phyloP scores from a whole-genome alignment of 1,140 invertebrate genomes.

The Bradynema listronoti region DNA sequence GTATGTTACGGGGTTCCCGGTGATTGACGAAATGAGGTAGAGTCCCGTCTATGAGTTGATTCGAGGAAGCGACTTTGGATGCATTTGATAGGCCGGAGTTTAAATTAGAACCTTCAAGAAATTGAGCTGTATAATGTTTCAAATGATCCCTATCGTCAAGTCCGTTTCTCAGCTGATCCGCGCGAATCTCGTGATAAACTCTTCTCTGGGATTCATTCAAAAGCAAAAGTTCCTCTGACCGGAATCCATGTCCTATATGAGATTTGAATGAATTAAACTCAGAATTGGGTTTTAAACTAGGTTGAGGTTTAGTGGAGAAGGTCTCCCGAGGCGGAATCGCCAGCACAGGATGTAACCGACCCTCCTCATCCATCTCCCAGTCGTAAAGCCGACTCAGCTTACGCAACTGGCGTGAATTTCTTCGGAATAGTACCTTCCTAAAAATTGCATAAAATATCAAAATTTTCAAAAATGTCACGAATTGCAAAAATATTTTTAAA shows the following conservation, averaged over 20 bases:
- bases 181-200: too few species aligned
- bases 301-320: neutral
- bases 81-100: conserved; percentile 11
- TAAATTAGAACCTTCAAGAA: neutral
- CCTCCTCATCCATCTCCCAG: conserved; percentile 54
- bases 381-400: conserved; percentile 51
- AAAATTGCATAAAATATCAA: conserved; percentile 13
- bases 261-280: conserved; percentile 1
- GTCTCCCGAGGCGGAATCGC: conserved; percentile 30
- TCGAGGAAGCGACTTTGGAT: too few species aligned
- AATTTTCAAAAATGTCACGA: too few species aligned
- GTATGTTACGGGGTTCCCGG: neutral
- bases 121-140: too few species aligned
- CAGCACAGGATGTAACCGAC: conserved; percentile 43
- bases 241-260: too few species aligned
- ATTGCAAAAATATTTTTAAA: too few species aligned
- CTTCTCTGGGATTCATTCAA: too few species aligned
- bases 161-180: too few species aligned
- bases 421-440: conserved; percentile 53
- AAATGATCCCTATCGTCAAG: too few species aligned
- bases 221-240: too few species aligned
- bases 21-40: conserved; percentile 3
- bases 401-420: conserved; percentile 53
- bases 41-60: too few species aligned
- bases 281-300: neutral